phyloP scores from a whole-genome alignment of 2,113 vertebrate genomes.

The Acanthochromis polyacanthus region DNA sequence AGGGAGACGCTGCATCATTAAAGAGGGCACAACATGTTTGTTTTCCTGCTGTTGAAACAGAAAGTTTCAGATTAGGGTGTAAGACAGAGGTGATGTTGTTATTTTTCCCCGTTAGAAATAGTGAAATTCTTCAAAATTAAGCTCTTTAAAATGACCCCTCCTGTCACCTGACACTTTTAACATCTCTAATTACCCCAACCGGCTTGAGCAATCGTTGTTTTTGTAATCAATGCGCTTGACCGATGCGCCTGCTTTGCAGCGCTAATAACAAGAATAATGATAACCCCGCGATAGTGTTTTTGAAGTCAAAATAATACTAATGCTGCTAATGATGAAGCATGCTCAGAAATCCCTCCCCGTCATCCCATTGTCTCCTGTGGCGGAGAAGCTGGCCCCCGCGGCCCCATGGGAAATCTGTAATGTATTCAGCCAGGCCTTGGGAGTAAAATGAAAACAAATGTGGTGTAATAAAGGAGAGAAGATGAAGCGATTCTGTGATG shows the following conservation, averaged over 20 bases:
- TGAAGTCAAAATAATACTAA: conserved; percentile 74
- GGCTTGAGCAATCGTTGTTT: conserved; percentile 32
- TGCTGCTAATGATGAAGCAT: conserved; percentile 76
- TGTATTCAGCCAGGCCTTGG: conserved; percentile 83
- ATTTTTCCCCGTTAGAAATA: conserved; percentile 1
- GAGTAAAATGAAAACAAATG: conserved; percentile 87
- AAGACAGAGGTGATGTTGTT: not conserved
- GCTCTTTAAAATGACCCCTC: not conserved
- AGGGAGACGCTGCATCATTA: conserved; percentile 14
- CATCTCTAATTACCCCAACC: conserved; percentile 40
- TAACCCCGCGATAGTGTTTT: conserved; percentile 63
- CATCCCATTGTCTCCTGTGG: conserved; percentile 75
- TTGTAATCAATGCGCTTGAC: conserved; percentile 49
- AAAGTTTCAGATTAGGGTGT: conserved; percentile 1
- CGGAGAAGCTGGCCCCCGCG: conserved; percentile 57
- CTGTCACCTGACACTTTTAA: conserved; percentile 26
- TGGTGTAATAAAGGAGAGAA: conserved; percentile 84
- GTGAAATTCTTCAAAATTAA: not conserved
- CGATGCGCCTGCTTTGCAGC: conserved; percentile 45
- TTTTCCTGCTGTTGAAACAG: not conserved
- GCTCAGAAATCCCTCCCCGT: conserved; percentile 70
- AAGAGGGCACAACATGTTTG: conserved; percentile 1
- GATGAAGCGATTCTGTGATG: conserved; percentile 84
- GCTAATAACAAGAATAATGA: conserved; percentile 64
- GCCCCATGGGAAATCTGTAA: conserved; percentile 81